phyloP scores from a whole-genome alignment of 1,140 invertebrate genomes.

The Tyrophagus putrescentiae region DNA sequence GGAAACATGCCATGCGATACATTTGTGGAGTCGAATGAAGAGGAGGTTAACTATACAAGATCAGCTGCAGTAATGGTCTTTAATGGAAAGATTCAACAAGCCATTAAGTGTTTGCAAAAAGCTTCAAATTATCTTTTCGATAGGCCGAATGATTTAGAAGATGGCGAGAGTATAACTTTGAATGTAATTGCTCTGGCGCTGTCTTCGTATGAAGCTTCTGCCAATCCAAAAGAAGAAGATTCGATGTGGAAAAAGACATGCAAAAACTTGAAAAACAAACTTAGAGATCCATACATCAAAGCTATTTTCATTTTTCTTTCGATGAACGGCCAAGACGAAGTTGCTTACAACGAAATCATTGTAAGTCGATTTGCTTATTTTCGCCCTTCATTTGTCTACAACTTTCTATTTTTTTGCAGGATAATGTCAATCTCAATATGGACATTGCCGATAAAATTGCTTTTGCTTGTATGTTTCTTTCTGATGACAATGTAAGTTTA shows the following conservation, averaged over 20 bases:
- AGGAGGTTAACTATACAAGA: conserved; percentile 46
- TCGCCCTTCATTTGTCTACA: conserved; percentile 16
- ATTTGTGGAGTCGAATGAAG: conserved; percentile 28
- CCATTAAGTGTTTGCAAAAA: conserved; percentile 65
- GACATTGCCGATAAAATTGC: conserved; percentile 72
- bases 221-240: conserved; percentile 31
- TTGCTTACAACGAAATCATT: conserved; percentile 54
- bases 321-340: conserved; percentile 37
- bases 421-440: conserved; percentile 59
- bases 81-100: conserved; percentile 61
- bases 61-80: conserved; percentile 80
- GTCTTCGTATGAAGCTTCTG: conserved; percentile 41
- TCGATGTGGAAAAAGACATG: conserved; percentile 69
- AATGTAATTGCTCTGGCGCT: conserved; percentile 71
- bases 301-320: conserved; percentile 83
- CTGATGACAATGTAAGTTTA: conserved; percentile 47
- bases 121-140: conserved; percentile 32
- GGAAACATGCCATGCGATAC: neutral
- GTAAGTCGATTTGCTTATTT: conserved; percentile 38
- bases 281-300: conserved; percentile 72
- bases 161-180: conserved; percentile 28
- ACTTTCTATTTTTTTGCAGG: conserved; percentile 37
- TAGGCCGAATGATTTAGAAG: neutral
- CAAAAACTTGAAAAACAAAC: conserved; percentile 46
- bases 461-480: conserved; percentile 78